A percentile compares a stretch with the other conserved stretches of the same genome.
phyloP scores from a whole-genome alignment of 2,888 invertebrate species.

The Neria commutata region DNA sequence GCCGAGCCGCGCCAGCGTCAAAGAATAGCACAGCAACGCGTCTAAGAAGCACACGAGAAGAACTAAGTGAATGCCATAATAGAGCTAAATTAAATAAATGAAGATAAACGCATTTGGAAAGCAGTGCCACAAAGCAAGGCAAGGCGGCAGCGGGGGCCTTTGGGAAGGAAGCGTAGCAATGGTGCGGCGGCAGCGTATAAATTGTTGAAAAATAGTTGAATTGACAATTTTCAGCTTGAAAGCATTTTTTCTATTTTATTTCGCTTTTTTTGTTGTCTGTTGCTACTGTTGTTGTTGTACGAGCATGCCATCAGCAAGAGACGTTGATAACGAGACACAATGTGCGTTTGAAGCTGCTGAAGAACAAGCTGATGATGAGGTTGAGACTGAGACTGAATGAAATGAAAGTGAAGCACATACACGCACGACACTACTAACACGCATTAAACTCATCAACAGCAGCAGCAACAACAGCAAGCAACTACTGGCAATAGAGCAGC shows the following conservation, averaged over 20 bases:
- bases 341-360: not conserved
- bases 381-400: not conserved
- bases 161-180: not conserved
- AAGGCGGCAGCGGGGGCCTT: no score
- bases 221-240: no score
- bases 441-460: conserved; percentile 2
- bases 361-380: not conserved
- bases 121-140: not conserved
- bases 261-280: no score
- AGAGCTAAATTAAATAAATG: conserved; percentile 15
- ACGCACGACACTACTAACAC: no score
- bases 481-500: not conserved
- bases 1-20: not conserved
- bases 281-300: no score
- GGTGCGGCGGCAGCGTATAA: no score
- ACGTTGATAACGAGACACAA: not conserved
- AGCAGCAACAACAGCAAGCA: not conserved
- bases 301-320: no score
- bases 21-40: not conserved
- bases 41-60: not conserved
- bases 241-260: no score
- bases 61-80: not conserved
- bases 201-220: not conserved
- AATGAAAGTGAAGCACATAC: not conserved
- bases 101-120: conserved; percentile 10